These are phyloP conservation scores for Caradrina clavipalpis DNA, from an alignment of 2,888 invertebrate genomes.

Conservation along the genomic window DNA sequence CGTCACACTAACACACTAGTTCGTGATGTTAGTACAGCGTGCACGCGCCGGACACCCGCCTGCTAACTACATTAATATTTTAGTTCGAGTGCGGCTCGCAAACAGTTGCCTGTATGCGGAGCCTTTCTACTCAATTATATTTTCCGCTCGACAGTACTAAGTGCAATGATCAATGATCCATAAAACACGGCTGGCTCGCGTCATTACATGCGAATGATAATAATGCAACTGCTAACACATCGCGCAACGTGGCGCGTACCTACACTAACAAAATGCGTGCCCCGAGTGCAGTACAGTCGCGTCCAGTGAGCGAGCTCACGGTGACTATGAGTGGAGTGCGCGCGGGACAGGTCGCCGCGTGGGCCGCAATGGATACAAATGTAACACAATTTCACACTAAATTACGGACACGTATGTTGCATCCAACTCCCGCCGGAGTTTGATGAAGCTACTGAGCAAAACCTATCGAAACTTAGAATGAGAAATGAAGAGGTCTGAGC, in stretches of 20 bases:
- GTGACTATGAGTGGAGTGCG: slow-evolving; percentile 32
- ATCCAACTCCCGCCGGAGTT: slow-evolving; percentile 37
- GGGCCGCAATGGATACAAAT: slow-evolving; percentile 28
- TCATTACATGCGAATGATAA: neutral
- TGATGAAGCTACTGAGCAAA: slow-evolving; percentile 45
- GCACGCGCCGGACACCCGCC: slow-evolving; percentile 19
- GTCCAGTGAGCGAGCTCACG: slow-evolving; percentile 23
- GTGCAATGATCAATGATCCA: neutral
- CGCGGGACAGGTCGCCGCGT: slow-evolving; percentile 9
- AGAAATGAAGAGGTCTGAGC: slow-evolving; percentile 32
- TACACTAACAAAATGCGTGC: slow-evolving; percentile 12
- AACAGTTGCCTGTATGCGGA: slow-evolving; percentile 21
- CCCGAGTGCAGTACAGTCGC: neutral
- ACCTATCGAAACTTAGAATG: slow-evolving; percentile 38
- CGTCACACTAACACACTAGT: slow-evolving; percentile 31
- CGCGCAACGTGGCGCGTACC: slow-evolving; percentile 17
- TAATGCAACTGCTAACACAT: neutral
- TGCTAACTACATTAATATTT: slow-evolving; percentile 53
- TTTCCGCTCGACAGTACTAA: slow-evolving; percentile 13
- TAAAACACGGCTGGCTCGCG: neutral
- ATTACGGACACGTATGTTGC: slow-evolving; percentile 37
- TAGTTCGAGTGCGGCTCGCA: slow-evolving; percentile 42
- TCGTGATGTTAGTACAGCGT: slow-evolving; percentile 37
- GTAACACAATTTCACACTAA: slow-evolving; percentile 38
- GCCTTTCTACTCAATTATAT: slow-evolving; percentile 41